A percentile compares a stretch with the other conserved stretches of the same genome.
Conservation (phyloP, 2,113 vertebrate species). For the Ciconia boyciana region DNA sequence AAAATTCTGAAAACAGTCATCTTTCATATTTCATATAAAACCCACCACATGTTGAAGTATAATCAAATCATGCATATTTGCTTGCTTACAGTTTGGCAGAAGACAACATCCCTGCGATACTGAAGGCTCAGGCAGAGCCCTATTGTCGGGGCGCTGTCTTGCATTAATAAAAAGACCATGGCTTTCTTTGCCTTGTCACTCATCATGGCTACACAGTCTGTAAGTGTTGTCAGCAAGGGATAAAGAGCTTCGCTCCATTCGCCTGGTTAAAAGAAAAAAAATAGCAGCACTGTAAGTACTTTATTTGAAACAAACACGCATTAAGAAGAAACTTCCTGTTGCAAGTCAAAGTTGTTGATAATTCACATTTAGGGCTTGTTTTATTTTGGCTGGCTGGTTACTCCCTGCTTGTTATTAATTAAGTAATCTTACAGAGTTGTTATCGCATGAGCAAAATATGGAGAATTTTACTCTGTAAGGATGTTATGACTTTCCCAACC, state of each 20-base stretch:
- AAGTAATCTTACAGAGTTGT: background rate
- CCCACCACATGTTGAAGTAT: background rate
- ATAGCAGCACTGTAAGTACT: background rate
- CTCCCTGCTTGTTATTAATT: background rate
- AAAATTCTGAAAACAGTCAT: background rate
- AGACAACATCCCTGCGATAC: constrained; percentile 96
- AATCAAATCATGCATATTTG: background rate
- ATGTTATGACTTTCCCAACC: background rate
- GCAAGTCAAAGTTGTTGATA: background rate
- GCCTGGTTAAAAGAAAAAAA: constrained; percentile 70
- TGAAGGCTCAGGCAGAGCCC: constrained; percentile 90
- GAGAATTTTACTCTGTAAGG: background rate
- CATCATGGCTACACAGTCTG: constrained; percentile 97
- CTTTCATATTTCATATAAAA: background rate
- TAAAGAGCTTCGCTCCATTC: constrained; percentile 98
- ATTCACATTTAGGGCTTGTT: background rate
- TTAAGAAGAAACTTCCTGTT: background rate
- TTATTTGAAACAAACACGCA: background rate
- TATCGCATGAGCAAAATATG: background rate
- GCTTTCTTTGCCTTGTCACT: constrained; percentile 96
- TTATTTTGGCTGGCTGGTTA: background rate
- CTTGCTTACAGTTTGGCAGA: constrained; percentile 93
- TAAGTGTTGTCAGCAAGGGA: constrained; percentile 94
- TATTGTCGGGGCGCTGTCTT: constrained; percentile 93
- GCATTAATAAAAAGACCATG: constrained; percentile 98